Evolutionary conservation across 2,797 vertebrate species (phyloP).

Genomic region (Gymnothorax javanicus): DNA sequence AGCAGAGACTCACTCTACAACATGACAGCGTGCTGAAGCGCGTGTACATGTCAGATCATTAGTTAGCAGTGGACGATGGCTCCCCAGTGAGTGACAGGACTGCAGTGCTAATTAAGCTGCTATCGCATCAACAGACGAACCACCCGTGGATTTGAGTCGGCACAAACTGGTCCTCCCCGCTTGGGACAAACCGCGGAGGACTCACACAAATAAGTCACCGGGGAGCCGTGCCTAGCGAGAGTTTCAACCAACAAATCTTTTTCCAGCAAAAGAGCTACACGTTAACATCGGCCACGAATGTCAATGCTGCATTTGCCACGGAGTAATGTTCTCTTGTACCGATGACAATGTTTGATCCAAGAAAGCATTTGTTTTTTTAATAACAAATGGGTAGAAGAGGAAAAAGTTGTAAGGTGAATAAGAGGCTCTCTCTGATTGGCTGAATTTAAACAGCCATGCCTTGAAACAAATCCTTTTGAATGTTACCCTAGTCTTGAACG

Average conservation of each 20-base stretch:
- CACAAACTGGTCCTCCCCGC: neutral
- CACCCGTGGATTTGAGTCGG: constrained; percentile 15
- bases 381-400: constrained; percentile 11
- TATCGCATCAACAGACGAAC: neutral
- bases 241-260: neutral
- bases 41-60: neutral
- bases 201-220: neutral
- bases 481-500: neutral
- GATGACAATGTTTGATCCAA: neutral
- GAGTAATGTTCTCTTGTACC: neutral
- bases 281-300: neutral
- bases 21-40: neutral
- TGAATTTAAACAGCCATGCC: constrained; percentile 39
- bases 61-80: neutral
- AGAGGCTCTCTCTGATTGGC: constrained; percentile 75
- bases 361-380: constrained; percentile 28
- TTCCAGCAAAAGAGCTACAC: neutral
- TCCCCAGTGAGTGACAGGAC: neutral
- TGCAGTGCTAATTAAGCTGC: neutral
- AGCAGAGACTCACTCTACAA: too few relatives aligned
- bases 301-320: neutral
- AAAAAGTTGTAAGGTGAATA: constrained; percentile 13
- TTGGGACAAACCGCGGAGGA: neutral
- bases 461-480: neutral
- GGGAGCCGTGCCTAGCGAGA: neutral